Evolutionary conservation across 2,888 invertebrate species (phyloP).

Genomic region (Pseudolycoriella hygida): DNA sequence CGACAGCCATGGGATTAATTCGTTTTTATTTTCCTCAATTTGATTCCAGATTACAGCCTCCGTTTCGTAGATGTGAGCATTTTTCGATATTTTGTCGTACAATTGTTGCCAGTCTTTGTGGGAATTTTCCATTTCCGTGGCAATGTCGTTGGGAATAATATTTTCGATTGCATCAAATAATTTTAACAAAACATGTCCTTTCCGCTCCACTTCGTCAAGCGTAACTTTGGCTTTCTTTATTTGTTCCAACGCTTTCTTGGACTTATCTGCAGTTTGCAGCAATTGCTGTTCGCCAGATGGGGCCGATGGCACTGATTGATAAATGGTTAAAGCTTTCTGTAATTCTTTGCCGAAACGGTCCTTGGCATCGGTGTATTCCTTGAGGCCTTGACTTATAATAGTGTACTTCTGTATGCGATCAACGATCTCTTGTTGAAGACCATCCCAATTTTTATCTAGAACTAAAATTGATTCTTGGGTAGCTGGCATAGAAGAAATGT

Average conservation of each 20-base stretch:
- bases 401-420: slow-evolving; percentile 59
- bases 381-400: slow-evolving; percentile 52
- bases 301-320: slow-evolving; percentile 41
- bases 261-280: slow-evolving; percentile 50
- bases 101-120: slow-evolving; percentile 52
- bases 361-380: slow-evolving; percentile 55
- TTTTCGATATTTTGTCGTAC: slow-evolving; percentile 51
- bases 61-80: slow-evolving; percentile 66
- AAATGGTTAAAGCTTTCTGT: slow-evolving; percentile 46
- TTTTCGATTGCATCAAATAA: slow-evolving; percentile 31
- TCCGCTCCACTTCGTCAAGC: slow-evolving; percentile 61
- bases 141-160: slow-evolving; percentile 32
- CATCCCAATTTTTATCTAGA: slow-evolving; percentile 67
- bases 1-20: slow-evolving; percentile 65
- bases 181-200: slow-evolving; percentile 33
- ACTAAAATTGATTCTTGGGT: slow-evolving; percentile 64
- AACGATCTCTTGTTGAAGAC: slow-evolving; percentile 51
- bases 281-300: slow-evolving; percentile 59
- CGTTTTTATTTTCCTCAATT: slow-evolving; percentile 70
- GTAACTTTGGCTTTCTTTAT: slow-evolving; percentile 56
- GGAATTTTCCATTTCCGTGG: slow-evolving; percentile 33
- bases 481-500: slow-evolving; percentile 59
- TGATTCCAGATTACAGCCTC: slow-evolving; percentile 88
- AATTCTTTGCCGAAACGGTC: slow-evolving; percentile 52
- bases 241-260: slow-evolving; percentile 56